Percentiles rank a stretch among this genome's conserved stretches.
Conservation (phyloP, 1,140 invertebrate genomes). For the Papilio dardanus region DNA sequence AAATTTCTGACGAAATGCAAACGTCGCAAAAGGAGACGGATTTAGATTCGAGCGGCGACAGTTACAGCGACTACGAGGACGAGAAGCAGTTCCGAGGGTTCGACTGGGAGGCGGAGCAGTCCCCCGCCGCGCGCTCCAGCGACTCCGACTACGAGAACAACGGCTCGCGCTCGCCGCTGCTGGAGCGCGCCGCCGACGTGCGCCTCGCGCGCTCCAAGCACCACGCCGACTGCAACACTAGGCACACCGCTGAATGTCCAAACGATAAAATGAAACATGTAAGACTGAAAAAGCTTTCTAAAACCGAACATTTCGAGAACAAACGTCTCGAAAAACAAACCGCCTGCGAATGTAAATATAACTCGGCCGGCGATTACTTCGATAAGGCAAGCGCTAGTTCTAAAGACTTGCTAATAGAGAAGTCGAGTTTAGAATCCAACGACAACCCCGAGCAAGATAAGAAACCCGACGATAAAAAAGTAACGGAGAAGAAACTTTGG, state of each 20-base stretch:
- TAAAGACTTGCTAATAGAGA: slow-evolving; percentile 85
- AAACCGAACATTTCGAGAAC: slow-evolving; percentile 63
- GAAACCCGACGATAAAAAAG: slow-evolving; percentile 60
- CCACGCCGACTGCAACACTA: slow-evolving; percentile 66
- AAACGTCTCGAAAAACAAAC: slow-evolving; percentile 56
- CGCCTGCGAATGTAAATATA: slow-evolving; percentile 70
- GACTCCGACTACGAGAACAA: slow-evolving; percentile 84
- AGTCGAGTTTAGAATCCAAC: slow-evolving; percentile 82
- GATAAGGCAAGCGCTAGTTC: slow-evolving; percentile 85
- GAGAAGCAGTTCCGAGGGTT: slow-evolving; percentile 81
- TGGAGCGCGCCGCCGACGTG: slow-evolving; percentile 75
- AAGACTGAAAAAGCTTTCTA: slow-evolving; percentile 76
- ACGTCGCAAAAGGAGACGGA: slow-evolving; percentile 87
- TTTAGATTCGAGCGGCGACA: slow-evolving; percentile 82
- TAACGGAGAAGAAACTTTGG: slow-evolving; percentile 73
- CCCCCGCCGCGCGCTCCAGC: slow-evolving; percentile 75
- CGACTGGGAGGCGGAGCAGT: slow-evolving; percentile 80
- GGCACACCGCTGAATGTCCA: slow-evolving; percentile 62
- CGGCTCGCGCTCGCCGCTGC: slow-evolving; percentile 83
- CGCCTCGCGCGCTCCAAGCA: slow-evolving; percentile 73
- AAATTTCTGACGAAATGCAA: slow-evolving; percentile 91
- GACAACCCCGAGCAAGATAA: slow-evolving; percentile 68
- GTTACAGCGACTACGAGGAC: slow-evolving; percentile 83
- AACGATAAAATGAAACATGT: slow-evolving; percentile 74
- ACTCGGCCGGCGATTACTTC: slow-evolving; percentile 69